Evolutionary conservation across 2,888 invertebrate species (phyloP), one percentile per base, ranked within the genome.

Genomic region (Dioctria rufipes): DNA sequence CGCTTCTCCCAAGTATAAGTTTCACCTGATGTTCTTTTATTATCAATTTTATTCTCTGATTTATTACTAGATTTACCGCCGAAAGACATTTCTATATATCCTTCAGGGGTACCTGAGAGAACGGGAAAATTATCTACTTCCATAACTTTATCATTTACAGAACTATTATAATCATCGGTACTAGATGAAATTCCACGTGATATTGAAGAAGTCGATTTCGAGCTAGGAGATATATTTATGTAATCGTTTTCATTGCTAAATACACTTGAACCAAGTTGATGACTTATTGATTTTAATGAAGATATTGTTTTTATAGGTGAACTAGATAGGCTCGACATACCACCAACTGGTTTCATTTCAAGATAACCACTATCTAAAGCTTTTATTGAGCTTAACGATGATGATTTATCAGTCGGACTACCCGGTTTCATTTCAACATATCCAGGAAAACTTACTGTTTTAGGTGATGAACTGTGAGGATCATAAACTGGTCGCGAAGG

Each of bases 71-170:
- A 87, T 80, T 87, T 87, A 25, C 25, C 25, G 9, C 85, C 85
- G 88, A 89, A 92, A 61, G 90, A 90, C 93, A 93, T 93, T 85
- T 93, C 93, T 54, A 93, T 92, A 86, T 93, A 93, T 46, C 93
- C 93, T 65, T 93, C 93, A 2, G 90, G 90, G 1, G 90, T 88
- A 67, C 87, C 89, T 39, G 79, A 66, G 11, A 60, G 67, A 39
- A 49, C 85, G 83, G 43, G 87, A 86, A 60, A 88, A 85, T 51
- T 83, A 42, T 81, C 84, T 37, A 84, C 85, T 82, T 85, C 85
- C 84, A 85, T 84, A 67, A 85, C 81, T 81, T 85, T 85, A 60
- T 82, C 83, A 83, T 84, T 84, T 25, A 84, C 81, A 61, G 84
- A 80, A n/a, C 42, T 75, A 25, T 58, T 60, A 46, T 39, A 77